Conservation (phyloP, 2,797 vertebrate genomes). For the Gallinago solitaria region DNA sequence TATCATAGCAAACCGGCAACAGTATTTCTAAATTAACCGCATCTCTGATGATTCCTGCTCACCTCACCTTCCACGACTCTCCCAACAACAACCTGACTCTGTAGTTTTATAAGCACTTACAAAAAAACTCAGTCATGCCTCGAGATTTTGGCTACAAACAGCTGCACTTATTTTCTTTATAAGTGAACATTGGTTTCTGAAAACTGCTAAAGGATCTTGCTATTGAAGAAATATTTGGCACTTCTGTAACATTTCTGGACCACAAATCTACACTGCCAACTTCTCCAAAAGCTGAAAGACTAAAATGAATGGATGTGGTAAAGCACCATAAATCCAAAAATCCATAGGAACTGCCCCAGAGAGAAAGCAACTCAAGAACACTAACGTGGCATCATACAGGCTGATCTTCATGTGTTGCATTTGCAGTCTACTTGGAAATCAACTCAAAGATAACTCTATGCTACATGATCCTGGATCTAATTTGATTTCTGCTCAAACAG, state of each 20-base stretch:
- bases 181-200: neutral
- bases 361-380: neutral
- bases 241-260: neutral
- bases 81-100: neutral
- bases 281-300: neutral
- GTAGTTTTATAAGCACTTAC: neutral
- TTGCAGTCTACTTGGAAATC: neutral
- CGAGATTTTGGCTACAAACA: neutral
- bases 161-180: neutral
- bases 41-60: neutral
- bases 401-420: neutral
- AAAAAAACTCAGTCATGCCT: neutral
- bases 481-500: neutral
- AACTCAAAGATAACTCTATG: neutral
- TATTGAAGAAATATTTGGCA: neutral
- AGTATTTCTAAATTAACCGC: neutral
- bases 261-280: neutral
- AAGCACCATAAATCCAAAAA: neutral
- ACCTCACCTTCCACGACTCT: neutral
- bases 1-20: neutral
- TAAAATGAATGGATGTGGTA: neutral
- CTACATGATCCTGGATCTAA: neutral
- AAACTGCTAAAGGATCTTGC: neutral
- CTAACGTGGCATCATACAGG: accelerated
- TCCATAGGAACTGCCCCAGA: neutral